phyloP scores from a whole-genome alignment of 2,797 vertebrate genomes.

The Hypotaenidia okinawae region DNA sequence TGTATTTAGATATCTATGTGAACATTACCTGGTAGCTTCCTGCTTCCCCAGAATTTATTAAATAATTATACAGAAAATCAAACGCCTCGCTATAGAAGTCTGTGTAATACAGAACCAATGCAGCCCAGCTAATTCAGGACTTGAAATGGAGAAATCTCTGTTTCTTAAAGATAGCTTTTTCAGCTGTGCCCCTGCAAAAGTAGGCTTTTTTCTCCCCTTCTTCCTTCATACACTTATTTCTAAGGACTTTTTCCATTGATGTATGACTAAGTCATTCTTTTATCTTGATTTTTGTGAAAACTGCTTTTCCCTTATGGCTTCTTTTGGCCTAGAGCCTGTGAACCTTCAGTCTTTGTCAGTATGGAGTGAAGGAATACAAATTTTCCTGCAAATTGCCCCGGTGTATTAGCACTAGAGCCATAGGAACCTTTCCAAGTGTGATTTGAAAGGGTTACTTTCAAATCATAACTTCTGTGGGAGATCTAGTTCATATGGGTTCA shows the following conservation, averaged over 20 bases:
- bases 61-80: neutral
- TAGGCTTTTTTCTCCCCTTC: neutral
- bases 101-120: neutral
- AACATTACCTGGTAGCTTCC: neutral
- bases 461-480: slow-evolving; percentile 14
- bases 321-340: slow-evolving; percentile 41
- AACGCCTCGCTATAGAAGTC: neutral
- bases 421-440: slow-evolving; percentile 39
- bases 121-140: neutral
- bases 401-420: slow-evolving; percentile 10
- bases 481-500: slow-evolving; percentile 41
- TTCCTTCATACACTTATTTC: neutral
- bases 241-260: neutral
- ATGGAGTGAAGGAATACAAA: slow-evolving; percentile 20
- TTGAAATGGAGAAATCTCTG: neutral
- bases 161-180: neutral
- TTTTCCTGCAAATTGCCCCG: slow-evolving; percentile 40
- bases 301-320: slow-evolving; percentile 23
- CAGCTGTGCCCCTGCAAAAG: neutral
- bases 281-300: slow-evolving; percentile 37
- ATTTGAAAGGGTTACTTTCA: slow-evolving; percentile 62
- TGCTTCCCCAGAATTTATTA: neutral
- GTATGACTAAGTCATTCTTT: slow-evolving; percentile 33
- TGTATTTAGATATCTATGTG: neutral
- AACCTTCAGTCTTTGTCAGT: slow-evolving; percentile 35